Percentiles rank a stretch among this genome's conserved stretches.
phyloP scores from a whole-genome alignment of 2,888 invertebrate genomes.

The Salticus scenicus region DNA sequence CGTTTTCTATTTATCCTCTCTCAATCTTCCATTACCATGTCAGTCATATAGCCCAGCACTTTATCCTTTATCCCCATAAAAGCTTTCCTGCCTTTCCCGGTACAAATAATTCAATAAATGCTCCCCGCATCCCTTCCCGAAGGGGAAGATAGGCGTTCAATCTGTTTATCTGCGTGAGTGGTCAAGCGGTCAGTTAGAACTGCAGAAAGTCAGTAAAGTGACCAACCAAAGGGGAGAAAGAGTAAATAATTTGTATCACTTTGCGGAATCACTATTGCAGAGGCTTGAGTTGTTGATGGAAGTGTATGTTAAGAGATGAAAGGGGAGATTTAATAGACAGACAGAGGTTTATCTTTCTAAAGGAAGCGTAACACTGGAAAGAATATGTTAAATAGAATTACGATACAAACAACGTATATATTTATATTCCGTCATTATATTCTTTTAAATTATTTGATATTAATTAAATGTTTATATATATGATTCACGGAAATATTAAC shows the following conservation, averaged over 20 bases:
- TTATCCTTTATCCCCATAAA: conserved; percentile 8
- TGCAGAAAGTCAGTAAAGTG: background rate
- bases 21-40: no score
- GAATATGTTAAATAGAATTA: no score
- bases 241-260: conserved; percentile 22
- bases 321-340: no score
- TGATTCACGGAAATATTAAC: no score
- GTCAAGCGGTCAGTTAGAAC: conserved; percentile 18
- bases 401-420: no score
- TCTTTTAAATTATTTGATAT: no score
- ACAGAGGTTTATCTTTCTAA: no score
- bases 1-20: no score
- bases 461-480: no score
- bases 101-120: conserved; percentile 8
- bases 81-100: conserved; percentile 3
- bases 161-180: conserved; percentile 24
- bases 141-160: background rate
- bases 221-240: background rate
- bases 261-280: background rate
- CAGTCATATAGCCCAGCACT: background rate
- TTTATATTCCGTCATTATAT: no score
- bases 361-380: no score
- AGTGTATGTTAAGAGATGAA: no score
- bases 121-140: background rate
- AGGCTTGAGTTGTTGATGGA: background rate